Percentiles rank a stretch among this genome's conserved stretches.
Evolutionary conservation across 2,888 invertebrate genomes (phyloP).

Genomic region (Adelognathus sp.): DNA sequence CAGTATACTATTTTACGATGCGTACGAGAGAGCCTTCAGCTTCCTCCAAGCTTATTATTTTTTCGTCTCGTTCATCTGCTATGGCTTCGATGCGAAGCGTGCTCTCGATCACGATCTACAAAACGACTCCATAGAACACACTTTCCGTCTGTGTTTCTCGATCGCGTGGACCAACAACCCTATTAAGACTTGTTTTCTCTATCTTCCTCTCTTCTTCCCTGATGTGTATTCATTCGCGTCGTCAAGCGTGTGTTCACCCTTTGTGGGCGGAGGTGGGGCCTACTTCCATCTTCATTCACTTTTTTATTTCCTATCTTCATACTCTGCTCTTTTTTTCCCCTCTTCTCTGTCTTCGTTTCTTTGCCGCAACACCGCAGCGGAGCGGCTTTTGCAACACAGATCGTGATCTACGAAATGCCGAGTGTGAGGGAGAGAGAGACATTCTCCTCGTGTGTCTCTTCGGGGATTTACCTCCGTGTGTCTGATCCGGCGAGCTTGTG

Average conservation of each 20-base stretch:
- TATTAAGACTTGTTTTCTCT: slow-evolving; percentile 59
- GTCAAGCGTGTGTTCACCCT: slow-evolving; percentile 50
- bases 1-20: slow-evolving; percentile 23
- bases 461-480: neutral
- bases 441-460: slow-evolving; percentile 5
- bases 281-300: slow-evolving; percentile 20
- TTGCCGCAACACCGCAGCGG: slow-evolving; percentile 57
- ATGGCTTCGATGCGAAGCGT: slow-evolving; percentile 13
- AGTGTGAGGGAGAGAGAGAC: slow-evolving; percentile 59
- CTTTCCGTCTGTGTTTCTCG: slow-evolving; percentile 28
- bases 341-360: slow-evolving; percentile 42
- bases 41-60: neutral
- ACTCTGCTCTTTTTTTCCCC: neutral
- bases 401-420: slow-evolving; percentile 67
- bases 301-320: slow-evolving; percentile 9
- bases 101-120: slow-evolving; percentile 28
- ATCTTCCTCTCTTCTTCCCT: neutral
- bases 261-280: slow-evolving; percentile 40
- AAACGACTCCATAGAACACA: slow-evolving; percentile 29
- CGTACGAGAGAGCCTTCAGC: slow-evolving; percentile 7
- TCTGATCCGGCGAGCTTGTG: neutral
- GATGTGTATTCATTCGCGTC: slow-evolving; percentile 50
- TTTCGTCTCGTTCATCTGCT: no score
- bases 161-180: slow-evolving; percentile 58
- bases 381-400: slow-evolving; percentile 59